phyloP scores from a whole-genome alignment of 2,113 vertebrate species.

The Diadophis punctatus region DNA sequence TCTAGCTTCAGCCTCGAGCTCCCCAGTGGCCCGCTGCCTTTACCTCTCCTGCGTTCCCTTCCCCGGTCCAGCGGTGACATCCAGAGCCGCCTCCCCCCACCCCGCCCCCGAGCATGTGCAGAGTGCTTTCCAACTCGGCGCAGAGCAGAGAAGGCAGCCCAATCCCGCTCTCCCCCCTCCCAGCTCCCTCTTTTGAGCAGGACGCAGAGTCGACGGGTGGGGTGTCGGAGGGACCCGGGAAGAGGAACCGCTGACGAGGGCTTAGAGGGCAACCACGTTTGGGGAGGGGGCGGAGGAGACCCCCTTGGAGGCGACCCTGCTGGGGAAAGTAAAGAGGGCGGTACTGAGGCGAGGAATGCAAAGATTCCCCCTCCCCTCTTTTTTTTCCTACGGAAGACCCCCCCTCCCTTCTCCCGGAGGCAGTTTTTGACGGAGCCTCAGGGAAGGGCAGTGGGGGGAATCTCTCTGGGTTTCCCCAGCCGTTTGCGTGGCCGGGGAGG shows the following conservation, averaged over 20 bases:
- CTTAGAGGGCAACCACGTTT: background rate
- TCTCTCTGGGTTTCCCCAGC: slow-evolving; percentile 15
- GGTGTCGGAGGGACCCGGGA: background rate
- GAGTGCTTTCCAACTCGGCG: background rate
- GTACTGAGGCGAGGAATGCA: background rate
- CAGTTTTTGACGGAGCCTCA: too few relatives aligned
- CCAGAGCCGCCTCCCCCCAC: too few relatives aligned
- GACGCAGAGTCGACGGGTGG: background rate
- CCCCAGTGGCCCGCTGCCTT: background rate
- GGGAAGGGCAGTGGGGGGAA: background rate
- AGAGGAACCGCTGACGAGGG: background rate
- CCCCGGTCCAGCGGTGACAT: background rate
- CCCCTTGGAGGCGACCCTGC: background rate
- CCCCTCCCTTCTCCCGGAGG: background rate
- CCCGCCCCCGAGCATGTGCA: background rate
- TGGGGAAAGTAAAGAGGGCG: background rate
- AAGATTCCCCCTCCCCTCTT: too few relatives aligned
- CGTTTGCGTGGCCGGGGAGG: background rate
- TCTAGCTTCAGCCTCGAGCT: background rate
- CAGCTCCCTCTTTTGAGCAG: background rate
- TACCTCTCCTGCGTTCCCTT: background rate
- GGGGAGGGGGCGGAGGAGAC: background rate
- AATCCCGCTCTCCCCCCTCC: background rate
- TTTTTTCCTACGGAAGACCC: background rate
- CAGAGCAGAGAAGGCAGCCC: background rate